Evolutionary conservation across 1,140 invertebrate genomes (phyloP), one percentile per base, ranked within the genome.

Genomic region (Bombus confusus): DNA sequence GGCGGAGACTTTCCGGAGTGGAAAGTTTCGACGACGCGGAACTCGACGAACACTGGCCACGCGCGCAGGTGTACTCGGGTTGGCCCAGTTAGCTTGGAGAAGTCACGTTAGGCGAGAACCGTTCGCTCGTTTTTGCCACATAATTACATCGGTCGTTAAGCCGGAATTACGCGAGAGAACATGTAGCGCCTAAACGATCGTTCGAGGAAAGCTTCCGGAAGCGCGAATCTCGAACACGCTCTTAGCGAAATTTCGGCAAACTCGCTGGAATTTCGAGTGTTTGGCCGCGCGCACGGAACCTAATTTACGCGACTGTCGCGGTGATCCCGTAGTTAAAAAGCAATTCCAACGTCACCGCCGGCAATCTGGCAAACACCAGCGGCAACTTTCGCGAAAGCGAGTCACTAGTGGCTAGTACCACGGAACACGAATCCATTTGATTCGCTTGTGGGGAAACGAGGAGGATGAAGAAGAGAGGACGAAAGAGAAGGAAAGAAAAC

Each of bases 81-180:
- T 75, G 52, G 34, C n/a, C 75, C 15, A 18, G 52, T 47, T 62
- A 15, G 52, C 15, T 52, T 22, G 52, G 52, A 76, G 52, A n/a
- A 52, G 80, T 80, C 47, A 43, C 79, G 47, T 31, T 22, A 39
- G 39, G 39, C 34, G 34, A 28, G 41, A n/a, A 77, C 15, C 18
- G n/a, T 47, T 71, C 8, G n/a, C 77, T 72, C 68, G 68, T 79
- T 85, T 85, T 52, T 69, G 31, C 68, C 59, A 34, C 76, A 34
- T 85, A 85, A 85, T 85, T 85, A 85, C 83, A 41, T 31, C 52
- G 83, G 52, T 85, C 76, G 69, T 85, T 85, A 85, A 80, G 83
- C 68, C 10, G 31, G 39, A 68, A 80, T 85, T 73, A 85, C 52
- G n/a, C 22, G 25, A 37, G n/a, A 47, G 47, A 25, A 25, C n/a